Evolutionary conservation across 2,888 invertebrate species (phyloP).

Genomic region (Branchipolynoe longqiensis): DNA sequence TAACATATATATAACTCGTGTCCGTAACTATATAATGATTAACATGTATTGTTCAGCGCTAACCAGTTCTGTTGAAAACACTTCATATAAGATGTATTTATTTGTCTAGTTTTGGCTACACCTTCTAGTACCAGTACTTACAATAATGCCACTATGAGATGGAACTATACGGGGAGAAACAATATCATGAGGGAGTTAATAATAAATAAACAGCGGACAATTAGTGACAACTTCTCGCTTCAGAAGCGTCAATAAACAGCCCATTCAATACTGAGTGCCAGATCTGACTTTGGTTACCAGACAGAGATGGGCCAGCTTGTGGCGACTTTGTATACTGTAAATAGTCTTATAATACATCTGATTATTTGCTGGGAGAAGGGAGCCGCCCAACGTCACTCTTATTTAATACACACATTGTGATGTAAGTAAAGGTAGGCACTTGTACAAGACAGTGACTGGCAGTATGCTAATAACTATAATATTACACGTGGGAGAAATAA

Average conservation of each 20-base stretch:
- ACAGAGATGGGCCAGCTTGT: neutral
- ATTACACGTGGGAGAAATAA: neutral
- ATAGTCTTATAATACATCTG: neutral
- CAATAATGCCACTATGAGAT: too few species aligned
- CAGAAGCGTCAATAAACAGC: neutral
- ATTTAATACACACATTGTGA: neutral
- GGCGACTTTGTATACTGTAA: neutral
- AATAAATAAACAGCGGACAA: too few species aligned
- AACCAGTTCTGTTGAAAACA: too few species aligned
- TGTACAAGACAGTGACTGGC: conserved; percentile 51
- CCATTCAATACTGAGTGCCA: neutral
- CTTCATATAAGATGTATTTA: too few species aligned
- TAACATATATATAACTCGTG: too few species aligned
- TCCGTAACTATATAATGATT: too few species aligned
- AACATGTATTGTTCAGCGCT: too few species aligned
- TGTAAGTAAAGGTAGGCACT: conserved; percentile 34
- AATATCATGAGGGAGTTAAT: neutral
- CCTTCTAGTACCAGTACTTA: too few species aligned
- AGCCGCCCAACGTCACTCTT: neutral
- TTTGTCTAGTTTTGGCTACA: too few species aligned
- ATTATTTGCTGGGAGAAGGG: neutral
- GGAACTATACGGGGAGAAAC: too few species aligned
- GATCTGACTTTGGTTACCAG: neutral
- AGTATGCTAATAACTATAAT: conserved; percentile 24
- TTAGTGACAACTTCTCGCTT: too few species aligned